Conservation (phyloP, 2,797 vertebrate genomes). For the Enteromius afrohamiltoni region DNA sequence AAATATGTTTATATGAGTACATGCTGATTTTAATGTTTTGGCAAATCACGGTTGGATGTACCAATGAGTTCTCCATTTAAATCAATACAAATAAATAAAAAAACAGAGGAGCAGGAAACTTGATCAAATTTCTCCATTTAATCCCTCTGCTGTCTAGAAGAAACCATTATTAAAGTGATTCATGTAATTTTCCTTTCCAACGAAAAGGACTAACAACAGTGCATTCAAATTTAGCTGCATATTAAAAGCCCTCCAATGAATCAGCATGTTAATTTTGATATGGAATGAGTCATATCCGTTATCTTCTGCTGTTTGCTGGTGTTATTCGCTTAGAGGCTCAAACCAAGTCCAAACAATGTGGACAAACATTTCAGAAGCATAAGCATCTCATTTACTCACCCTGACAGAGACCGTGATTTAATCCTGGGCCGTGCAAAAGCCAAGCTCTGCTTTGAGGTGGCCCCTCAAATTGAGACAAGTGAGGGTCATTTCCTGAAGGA, state of each 20-base stretch:
- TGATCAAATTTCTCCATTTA: background rate
- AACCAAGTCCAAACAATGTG: conserved; percentile 42
- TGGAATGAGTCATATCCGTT: conserved; percentile 42
- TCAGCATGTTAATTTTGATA: conserved; percentile 14
- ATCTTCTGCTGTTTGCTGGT: conserved; percentile 41
- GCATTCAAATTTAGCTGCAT: background rate
- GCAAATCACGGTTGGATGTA: background rate
- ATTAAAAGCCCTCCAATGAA: background rate
- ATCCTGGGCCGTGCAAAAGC: conserved; percentile 65
- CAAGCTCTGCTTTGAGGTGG: conserved; percentile 64
- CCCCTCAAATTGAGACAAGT: conserved; percentile 76
- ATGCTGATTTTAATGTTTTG: background rate
- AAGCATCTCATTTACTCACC: conserved; percentile 30
- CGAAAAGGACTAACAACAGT: background rate
- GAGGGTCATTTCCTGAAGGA: conserved; percentile 75
- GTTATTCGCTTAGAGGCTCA: conserved; percentile 46
- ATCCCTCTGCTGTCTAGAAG: background rate
- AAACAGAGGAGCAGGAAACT: background rate
- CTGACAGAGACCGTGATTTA: conserved; percentile 60
- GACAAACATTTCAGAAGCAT: conserved; percentile 43
- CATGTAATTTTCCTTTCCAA: background rate
- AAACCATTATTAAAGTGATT: background rate
- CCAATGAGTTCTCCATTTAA: background rate
- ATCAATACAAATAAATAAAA: background rate
- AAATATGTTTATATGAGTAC: background rate